Evolutionary conservation across 2,113 vertebrate species (phyloP).

Genomic region (Lichenostomus cassidix): DNA sequence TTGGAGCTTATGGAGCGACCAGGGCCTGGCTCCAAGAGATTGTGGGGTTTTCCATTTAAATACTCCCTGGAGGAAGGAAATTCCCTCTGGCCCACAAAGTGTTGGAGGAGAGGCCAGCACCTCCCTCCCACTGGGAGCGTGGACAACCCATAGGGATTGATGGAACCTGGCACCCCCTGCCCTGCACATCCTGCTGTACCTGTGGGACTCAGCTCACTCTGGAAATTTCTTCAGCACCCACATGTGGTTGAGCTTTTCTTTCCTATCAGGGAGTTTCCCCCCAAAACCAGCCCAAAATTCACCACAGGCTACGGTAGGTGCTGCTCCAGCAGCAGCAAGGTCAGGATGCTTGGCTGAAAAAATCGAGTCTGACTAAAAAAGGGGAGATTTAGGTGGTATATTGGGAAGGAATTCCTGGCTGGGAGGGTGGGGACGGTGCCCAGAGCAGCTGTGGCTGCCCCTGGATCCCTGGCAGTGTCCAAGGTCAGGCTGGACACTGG

Average conservation of each 20-base stretch:
- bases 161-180: not conserved
- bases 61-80: not conserved
- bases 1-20: not conserved
- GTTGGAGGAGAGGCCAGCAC: not conserved
- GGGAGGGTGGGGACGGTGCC: not conserved
- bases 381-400: not conserved
- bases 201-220: not conserved
- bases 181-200: not conserved
- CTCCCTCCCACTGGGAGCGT: not conserved
- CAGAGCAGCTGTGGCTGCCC: not conserved
- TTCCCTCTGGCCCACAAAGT: not conserved
- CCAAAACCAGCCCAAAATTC: not conserved
- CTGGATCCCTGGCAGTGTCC: not conserved
- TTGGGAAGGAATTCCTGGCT: not conserved
- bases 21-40: not conserved
- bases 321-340: not conserved
- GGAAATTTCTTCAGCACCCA: not conserved
- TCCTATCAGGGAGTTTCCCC: not conserved
- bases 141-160: not conserved
- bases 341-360: not conserved
- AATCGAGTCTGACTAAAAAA: not conserved
- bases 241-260: not conserved
- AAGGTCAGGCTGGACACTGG: not conserved
- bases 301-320: accelerated
- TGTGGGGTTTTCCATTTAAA: not conserved